Evolutionary conservation across 2,888 invertebrate genomes (phyloP).

Genomic region (Dynastes hyllus): DNA sequence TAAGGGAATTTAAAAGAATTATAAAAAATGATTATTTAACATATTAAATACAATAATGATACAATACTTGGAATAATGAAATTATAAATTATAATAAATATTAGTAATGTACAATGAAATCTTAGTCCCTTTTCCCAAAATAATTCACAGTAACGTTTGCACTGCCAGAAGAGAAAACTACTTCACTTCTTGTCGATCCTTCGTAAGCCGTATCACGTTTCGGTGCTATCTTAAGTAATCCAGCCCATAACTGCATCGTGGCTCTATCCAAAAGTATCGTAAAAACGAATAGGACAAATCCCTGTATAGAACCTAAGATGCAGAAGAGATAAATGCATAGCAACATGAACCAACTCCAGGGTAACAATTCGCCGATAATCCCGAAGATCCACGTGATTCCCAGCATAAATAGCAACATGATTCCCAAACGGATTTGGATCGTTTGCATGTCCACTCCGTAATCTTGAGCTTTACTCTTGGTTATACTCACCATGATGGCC

Average conservation of each 20-base stretch:
- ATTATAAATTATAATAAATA: too few relatives aligned
- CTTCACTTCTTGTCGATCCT: slow-evolving; percentile 28
- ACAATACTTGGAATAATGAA: too few relatives aligned
- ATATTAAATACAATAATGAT: too few relatives aligned
- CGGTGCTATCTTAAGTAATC: background rate
- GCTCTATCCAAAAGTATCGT: slow-evolving; percentile 17
- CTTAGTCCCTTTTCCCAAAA: slow-evolving; percentile 2
- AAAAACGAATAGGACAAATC: slow-evolving; percentile 42
- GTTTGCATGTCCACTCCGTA: slow-evolving; percentile 28
- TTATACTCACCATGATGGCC: slow-evolving; percentile 33
- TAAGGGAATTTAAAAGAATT: too few relatives aligned
- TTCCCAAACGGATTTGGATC: slow-evolving; percentile 23
- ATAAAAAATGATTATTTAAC: too few relatives aligned
- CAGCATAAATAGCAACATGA: slow-evolving; percentile 44
- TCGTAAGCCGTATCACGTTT: slow-evolving; percentile 1
- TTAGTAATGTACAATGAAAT: background rate
- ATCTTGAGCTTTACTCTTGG: slow-evolving; percentile 39
- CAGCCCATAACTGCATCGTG: slow-evolving; percentile 33
- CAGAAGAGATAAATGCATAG: slow-evolving; percentile 28
- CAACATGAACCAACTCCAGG: slow-evolving; percentile 40
- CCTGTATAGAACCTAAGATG: slow-evolving; percentile 40
- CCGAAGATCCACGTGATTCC: slow-evolving; percentile 49
- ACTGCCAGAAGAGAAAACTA: background rate
- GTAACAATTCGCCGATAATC: slow-evolving; percentile 25
- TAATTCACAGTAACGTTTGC: slow-evolving; percentile 15